Conservation (phyloP, 2,888 invertebrate genomes). For the Isoperla grammatica region DNA sequence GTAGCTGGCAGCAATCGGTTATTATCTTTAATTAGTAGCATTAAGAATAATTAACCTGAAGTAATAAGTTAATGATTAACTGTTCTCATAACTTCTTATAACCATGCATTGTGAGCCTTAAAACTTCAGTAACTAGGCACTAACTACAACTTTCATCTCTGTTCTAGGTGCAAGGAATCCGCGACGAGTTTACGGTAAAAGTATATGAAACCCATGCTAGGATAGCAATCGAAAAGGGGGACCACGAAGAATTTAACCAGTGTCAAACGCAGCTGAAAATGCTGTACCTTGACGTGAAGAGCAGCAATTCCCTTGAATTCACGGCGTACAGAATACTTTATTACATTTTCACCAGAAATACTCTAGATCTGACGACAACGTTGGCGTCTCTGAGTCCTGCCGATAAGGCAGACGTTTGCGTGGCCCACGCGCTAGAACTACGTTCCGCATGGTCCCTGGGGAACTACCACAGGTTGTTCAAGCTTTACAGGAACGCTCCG, state of each 20-base stretch:
- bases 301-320: slow-evolving; percentile 80
- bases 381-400: slow-evolving; percentile 71
- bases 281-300: slow-evolving; percentile 78
- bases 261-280: slow-evolving; percentile 98
- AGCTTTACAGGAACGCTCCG: slow-evolving; percentile 82
- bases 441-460: slow-evolving; percentile 90
- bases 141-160: too few species aligned
- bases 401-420: slow-evolving; percentile 74
- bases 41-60: too few species aligned
- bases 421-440: slow-evolving; percentile 80
- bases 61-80: too few species aligned
- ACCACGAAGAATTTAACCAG: slow-evolving; percentile 99
- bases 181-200: slow-evolving; percentile 91
- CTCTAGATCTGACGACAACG: slow-evolving; percentile 89
- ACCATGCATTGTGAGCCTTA: too few species aligned
- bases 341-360: slow-evolving; percentile 96
- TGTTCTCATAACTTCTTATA: too few species aligned
- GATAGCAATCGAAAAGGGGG: slow-evolving; percentile 95
- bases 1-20: too few species aligned
- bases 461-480: slow-evolving; percentile 90
- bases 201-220: slow-evolving; percentile 99
- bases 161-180: slow-evolving; percentile 85
- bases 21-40: too few species aligned
- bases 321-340: slow-evolving; percentile 94
- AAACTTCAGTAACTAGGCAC: too few species aligned